These are phyloP conservation scores for Congeria kusceri DNA, from an alignment of 2,888 invertebrate species.

Conservation along the genomic window DNA sequence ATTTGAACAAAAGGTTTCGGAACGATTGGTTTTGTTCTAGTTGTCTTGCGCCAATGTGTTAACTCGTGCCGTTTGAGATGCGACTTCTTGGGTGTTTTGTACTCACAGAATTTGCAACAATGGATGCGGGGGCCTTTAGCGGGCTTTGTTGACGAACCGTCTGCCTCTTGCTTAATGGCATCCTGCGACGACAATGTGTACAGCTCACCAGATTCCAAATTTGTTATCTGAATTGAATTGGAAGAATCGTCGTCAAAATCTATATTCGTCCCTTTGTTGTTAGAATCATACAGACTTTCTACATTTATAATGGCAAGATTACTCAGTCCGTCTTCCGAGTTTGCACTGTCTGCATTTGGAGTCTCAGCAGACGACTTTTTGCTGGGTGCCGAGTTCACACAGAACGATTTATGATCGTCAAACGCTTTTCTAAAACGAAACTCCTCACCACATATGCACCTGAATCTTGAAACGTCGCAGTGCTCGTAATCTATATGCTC, in stretches of 20 bases:
- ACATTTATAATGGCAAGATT: constrained; percentile 34
- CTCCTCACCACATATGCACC: constrained; percentile 54
- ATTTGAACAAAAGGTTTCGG: constrained; percentile 39
- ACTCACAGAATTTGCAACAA: constrained; percentile 42
- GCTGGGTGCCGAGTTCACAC: constrained; percentile 16
- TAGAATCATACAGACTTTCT: constrained; percentile 29
- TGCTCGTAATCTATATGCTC: constrained; percentile 49
- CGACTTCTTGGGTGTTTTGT: constrained; percentile 46
- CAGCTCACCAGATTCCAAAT: constrained; percentile 48
- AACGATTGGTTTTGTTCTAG: constrained; percentile 30
- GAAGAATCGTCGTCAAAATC: constrained; percentile 36
- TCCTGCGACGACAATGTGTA: constrained; percentile 29
- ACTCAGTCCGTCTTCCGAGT: constrained; percentile 19
- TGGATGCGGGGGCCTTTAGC: constrained; percentile 9
- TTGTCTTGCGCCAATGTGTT: constrained; percentile 44
- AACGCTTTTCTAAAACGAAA: constrained; percentile 47
- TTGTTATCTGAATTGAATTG: constrained; percentile 50
- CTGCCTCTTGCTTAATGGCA: background rate
- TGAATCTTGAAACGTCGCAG: constrained; percentile 41
- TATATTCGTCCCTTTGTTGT: constrained; percentile 26
- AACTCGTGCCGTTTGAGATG: constrained; percentile 49
- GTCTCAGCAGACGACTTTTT: constrained; percentile 3
- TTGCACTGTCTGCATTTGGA: background rate
- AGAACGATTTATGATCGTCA: constrained; percentile 44
- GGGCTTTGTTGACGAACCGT: background rate